Conservation (phyloP, 1,140 invertebrate species). For the Neodiprion lecontei region DNA sequence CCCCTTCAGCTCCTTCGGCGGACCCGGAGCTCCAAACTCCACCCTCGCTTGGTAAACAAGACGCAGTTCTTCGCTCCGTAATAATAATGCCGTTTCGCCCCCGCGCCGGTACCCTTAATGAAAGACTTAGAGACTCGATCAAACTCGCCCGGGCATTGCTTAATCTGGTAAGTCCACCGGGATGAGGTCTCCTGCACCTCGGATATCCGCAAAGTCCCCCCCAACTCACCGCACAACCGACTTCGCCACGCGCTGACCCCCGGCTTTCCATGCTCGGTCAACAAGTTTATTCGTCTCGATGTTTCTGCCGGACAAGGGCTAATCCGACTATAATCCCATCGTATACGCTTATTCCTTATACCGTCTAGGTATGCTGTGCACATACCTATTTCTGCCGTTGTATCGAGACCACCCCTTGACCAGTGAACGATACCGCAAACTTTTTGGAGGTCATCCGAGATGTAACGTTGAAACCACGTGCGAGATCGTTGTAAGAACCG, state of each 20-base stretch:
- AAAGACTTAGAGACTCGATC: constrained; percentile 53
- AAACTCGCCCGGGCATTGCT: constrained; percentile 47
- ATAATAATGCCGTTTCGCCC: constrained; percentile 43
- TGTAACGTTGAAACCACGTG: too few species aligned
- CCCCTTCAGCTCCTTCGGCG: constrained; percentile 38
- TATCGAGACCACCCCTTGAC: too few species aligned
- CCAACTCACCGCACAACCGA: background rate
- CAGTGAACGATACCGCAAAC: too few species aligned
- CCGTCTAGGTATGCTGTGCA: background rate
- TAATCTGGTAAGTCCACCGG: constrained; percentile 51
- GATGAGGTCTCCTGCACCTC: constrained; percentile 29
- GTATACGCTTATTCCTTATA: background rate
- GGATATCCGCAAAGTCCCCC: background rate
- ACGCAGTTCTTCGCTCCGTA: constrained; percentile 43
- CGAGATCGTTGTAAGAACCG: too few species aligned
- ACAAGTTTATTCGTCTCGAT: constrained; percentile 45
- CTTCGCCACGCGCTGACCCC: constrained; percentile 36
- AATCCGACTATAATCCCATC: constrained; percentile 43
- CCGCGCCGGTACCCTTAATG: constrained; percentile 38
- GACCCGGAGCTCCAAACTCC: constrained; percentile 18
- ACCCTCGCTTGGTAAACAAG: constrained; percentile 52
- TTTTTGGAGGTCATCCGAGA: too few species aligned
- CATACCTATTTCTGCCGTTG: too few species aligned
- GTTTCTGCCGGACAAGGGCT: constrained; percentile 35
- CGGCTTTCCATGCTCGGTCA: constrained; percentile 33